Evolutionary conservation across 2,888 invertebrate genomes (phyloP), one percentile per base, ranked within the genome.

Genomic region (Parapristionchus giblindavisi): DNA sequence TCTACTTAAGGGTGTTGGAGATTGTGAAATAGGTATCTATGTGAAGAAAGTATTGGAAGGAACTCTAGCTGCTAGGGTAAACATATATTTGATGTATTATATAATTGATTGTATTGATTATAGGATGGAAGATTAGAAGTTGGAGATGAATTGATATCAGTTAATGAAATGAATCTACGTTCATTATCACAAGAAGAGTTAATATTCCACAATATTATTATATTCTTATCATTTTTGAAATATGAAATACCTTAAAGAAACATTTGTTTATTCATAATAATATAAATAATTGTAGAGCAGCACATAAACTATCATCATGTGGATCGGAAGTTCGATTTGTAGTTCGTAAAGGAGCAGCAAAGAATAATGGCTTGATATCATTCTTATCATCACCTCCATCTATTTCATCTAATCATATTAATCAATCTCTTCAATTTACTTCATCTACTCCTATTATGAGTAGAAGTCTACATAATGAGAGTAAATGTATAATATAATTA

Each of bases 321-420:
- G 96, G 97, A 11, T 94, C 94, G 54, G 92, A 94, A 5, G 98
- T 99, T 38, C 93, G 94, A 8, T 90, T 99, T 79, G 96, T 96
- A 89, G 97, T 99, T 77, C 96, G 96, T 34, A 98, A 98, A 89
- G 96, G 97, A 89, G 98, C 96, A 68, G 99, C 98, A 68, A 93
- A 96, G 86, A 93, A 94, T 88, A 97, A 99, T 90, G 98, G 98
- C 36, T 91, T 99, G 75, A 96, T 96, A 24, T 70, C 70, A 5
- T 70, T 51, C 51, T 27, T 70, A 2, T 51, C 34, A 2, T 70
- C 70, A 29, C 29, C 48, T 29, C 29, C 58, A 24, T 60, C 72
- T 11, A 58, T 60, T 14, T 36, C 52, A 8, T 54, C 71, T 8
- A 71, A 24, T 65, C 34, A 51, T 21, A 61, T 36, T 61, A 1